Base-by-base conservation (phyloP, 2,888 invertebrate genomes). In the Amphiduros pacificus region DNA sequence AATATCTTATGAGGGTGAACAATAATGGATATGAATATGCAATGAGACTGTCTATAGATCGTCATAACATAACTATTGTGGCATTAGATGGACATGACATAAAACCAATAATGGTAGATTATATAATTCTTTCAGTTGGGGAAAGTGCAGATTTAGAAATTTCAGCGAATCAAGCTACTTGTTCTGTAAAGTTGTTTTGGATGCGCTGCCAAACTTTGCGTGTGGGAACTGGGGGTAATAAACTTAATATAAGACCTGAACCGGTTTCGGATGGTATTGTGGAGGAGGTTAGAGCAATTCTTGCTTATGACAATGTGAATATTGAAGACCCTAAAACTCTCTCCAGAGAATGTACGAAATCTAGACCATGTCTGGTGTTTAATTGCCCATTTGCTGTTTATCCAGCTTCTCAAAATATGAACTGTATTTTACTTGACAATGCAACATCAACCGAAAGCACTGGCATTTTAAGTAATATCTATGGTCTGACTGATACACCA, bases 61-160 rank as follows among this genome's bases (percentile, higher is more conserved):
- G 31, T 22, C 66, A 66, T 40, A 9, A 24, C 22, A 26, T 66
- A 36, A 58, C 22, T 9, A 28, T 66, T 2, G 59, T 65, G n/a
- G 64, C 62, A 24, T 9, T 40, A 9, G 66, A 65, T 41, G 64
- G 64, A 20, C 17, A 28, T 9, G 60, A 62, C 9, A 40, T 65
- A 1, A 50, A 55, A n/a, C 62, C 66, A 14, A 32, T 62, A 2
- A 28, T 22, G 2, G 55, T 62, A 1, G 64, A 65, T 31, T 59
- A 59, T 1, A 24, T 65, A 2, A 51, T 65, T 6, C 17, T 65
- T 11, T 51, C 28, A 40, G 44, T 53, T 14, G 64, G 62, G 28
- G 65, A 64, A 41, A 44, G 51, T 4, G 29, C 60, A 0, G 61
- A 65, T 54, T 36, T 64, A 20, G 52, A 55, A 20, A 24, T 65